Percentiles rank a stretch among this genome's conserved stretches.
Conservation (phyloP, 2,888 invertebrate species). For the Oscheius myriophilus region DNA sequence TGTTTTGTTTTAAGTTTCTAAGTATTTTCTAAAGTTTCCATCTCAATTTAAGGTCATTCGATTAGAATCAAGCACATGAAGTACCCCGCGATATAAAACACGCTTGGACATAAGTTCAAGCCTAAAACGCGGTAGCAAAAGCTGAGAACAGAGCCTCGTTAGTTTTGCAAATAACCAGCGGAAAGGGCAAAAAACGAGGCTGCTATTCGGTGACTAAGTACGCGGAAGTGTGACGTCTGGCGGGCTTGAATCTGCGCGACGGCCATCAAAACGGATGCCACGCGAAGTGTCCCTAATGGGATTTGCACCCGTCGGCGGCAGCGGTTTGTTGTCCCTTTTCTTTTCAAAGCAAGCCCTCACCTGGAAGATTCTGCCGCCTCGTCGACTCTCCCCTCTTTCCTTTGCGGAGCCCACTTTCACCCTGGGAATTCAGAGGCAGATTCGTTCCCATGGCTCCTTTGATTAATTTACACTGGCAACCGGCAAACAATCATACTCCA, state of each 20-base stretch:
- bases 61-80: no score
- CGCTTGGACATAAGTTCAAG: no score
- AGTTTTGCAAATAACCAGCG: no score
- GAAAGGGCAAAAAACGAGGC: no score
- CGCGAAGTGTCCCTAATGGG: slow-evolving; percentile 31
- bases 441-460: slow-evolving; percentile 23
- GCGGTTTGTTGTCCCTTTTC: slow-evolving; percentile 20
- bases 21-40: no score
- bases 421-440: not conserved
- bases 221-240: not conserved
- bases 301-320: slow-evolving; percentile 28
- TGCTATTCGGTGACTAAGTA: no score
- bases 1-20: no score
- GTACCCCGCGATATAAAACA: no score
- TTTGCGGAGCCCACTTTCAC: not conserved
- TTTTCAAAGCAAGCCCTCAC: slow-evolving; percentile 8
- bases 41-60: no score
- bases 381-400: not conserved
- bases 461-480: slow-evolving; percentile 22
- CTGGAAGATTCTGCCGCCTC: slow-evolving; percentile 3
- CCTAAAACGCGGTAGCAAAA: no score
- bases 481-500: slow-evolving; percentile 21
- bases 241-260: slow-evolving; percentile 21
- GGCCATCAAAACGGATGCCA: slow-evolving; percentile 31
- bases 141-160: no score